Evolutionary conservation across 1,140 invertebrate species (phyloP).

Genomic region (Holcopasites calliopsidis): DNA sequence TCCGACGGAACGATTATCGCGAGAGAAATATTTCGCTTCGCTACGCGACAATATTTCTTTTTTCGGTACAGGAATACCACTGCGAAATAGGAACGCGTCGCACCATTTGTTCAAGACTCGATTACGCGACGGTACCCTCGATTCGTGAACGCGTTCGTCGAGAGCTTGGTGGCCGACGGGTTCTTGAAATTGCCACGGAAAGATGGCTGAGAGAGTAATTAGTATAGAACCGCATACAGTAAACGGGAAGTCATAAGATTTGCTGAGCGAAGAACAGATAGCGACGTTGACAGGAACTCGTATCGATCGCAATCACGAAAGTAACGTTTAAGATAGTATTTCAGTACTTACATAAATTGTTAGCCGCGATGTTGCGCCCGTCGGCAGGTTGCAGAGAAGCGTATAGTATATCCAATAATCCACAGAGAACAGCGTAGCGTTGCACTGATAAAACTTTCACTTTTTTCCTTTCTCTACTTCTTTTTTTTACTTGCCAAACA

Average conservation of each 20-base stretch:
- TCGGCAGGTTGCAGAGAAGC: constrained; percentile 15
- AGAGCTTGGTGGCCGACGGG: neutral
- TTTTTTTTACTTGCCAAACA: constrained; percentile 15
- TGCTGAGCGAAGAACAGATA: constrained; percentile 20
- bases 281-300: constrained; percentile 23
- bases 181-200: neutral
- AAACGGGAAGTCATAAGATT: constrained; percentile 16
- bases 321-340: constrained; percentile 26
- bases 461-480: constrained; percentile 14
- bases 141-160: neutral
- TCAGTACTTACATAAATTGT: constrained; percentile 34
- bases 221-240: neutral
- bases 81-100: constrained; percentile 5
- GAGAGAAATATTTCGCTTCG: neutral
- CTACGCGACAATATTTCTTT: neutral
- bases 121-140: neutral
- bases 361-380: constrained; percentile 29
- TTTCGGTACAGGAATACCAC: neutral
- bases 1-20: neutral
- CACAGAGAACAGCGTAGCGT: constrained; percentile 36
- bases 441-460: constrained; percentile 43
- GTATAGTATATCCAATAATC: constrained; percentile 49
- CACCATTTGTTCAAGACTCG: constrained; percentile 19
- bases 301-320: constrained; percentile 40
- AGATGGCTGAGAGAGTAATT: neutral